phyloP scores from a whole-genome alignment of 2,797 vertebrate genomes.

The Otus scops region DNA sequence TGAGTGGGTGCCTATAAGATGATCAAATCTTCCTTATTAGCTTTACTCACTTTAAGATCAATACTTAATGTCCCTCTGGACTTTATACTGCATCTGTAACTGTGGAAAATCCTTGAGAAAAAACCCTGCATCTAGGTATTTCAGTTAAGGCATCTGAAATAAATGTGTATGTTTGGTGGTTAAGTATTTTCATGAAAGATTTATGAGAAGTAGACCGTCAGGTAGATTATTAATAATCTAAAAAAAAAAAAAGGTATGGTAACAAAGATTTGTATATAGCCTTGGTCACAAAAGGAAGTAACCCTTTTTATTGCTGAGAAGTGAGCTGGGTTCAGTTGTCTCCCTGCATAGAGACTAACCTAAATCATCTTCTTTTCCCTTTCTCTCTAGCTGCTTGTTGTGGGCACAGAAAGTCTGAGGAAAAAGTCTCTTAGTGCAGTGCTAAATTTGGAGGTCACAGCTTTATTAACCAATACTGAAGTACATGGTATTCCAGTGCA shows the following conservation, averaged over 20 bases:
- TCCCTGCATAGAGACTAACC: neutral
- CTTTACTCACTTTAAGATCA: neutral
- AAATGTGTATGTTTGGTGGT: neutral
- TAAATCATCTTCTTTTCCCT: neutral
- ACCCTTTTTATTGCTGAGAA: neutral
- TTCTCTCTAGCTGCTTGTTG: neutral
- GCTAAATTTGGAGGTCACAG: constrained; percentile 1
- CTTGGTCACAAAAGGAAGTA: neutral
- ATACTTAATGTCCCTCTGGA: neutral
- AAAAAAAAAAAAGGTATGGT: neutral
- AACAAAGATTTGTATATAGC: neutral
- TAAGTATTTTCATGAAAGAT: neutral
- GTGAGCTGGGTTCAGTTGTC: neutral
- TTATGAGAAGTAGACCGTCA: neutral
- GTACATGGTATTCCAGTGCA: neutral
- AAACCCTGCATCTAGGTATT: neutral
- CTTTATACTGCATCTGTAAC: neutral
- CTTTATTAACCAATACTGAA: neutral
- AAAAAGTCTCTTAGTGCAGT: neutral
- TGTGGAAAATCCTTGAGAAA: neutral
- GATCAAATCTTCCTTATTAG: neutral
- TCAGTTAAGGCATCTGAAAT: neutral
- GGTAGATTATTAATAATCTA: neutral
- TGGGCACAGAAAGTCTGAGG: neutral
- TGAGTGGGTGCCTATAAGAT: neutral